Conservation (phyloP, 2,888 invertebrate species). For the Machimus rusticus region DNA sequence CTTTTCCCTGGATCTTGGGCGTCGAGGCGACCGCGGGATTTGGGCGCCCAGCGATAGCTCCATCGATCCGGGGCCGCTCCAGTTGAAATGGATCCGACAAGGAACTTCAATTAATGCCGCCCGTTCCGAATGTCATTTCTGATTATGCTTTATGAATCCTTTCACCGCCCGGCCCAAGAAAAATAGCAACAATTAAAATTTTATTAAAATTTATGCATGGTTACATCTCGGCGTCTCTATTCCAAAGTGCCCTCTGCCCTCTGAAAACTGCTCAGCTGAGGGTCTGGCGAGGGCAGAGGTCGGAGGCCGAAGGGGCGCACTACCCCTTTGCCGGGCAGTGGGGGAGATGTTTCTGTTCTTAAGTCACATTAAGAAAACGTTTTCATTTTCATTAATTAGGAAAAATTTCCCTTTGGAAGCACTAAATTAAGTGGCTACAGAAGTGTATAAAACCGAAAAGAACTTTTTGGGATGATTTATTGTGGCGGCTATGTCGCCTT, state of each 20-base stretch:
- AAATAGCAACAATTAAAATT: constrained; percentile 23
- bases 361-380: constrained; percentile 15
- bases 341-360: neutral
- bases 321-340: neutral
- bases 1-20: neutral
- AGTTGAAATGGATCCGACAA: neutral
- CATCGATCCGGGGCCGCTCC: neutral
- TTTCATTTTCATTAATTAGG: constrained; percentile 21
- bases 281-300: too few species aligned
- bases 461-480: neutral
- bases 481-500: neutral
- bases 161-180: neutral
- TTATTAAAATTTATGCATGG: constrained; percentile 28
- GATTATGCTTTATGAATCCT: constrained; percentile 20
- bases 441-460: constrained; percentile 7
- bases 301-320: neutral
- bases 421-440: constrained; percentile 2
- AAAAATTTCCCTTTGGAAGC: constrained; percentile 7
- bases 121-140: constrained; percentile 10
- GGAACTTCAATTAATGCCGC: constrained; percentile 5
- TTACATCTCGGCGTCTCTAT: neutral
- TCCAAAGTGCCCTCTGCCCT: neutral
- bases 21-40: neutral
- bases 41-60: neutral
- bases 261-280: neutral